Evolutionary conservation across 2,888 invertebrate genomes (phyloP).

Genomic region (Tipula lateralis): DNA sequence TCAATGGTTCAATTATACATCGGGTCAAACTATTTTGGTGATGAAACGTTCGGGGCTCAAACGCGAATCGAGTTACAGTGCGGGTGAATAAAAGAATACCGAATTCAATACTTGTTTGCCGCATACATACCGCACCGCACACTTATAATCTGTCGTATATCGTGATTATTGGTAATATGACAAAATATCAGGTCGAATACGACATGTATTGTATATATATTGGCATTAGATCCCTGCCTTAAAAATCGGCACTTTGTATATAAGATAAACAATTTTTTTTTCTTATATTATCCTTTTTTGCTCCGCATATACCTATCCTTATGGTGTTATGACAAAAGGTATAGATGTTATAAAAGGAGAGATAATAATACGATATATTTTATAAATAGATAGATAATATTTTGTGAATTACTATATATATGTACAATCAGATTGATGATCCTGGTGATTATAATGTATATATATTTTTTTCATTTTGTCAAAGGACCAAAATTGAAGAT

Average conservation of each 20-base stretch:
- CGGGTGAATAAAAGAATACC: neutral
- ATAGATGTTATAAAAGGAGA: neutral
- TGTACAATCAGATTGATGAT: conserved; percentile 5
- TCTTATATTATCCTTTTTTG: neutral
- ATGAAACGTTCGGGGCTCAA: neutral
- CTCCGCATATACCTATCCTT: too few relatives aligned
- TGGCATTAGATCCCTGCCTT: neutral
- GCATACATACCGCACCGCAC: neutral
- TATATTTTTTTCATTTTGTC: neutral
- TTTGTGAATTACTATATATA: neutral
- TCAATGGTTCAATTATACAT: neutral
- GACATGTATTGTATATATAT: neutral
- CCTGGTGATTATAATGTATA: neutral
- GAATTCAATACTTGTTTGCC: neutral
- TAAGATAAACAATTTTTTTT: neutral
- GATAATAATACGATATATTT: neutral
- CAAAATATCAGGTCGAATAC: neutral
- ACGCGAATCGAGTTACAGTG: neutral
- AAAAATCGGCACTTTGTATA: conserved; percentile 6
- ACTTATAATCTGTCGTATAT: neutral
- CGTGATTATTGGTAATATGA: neutral
- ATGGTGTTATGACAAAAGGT: neutral
- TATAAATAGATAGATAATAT: conserved; percentile 2
- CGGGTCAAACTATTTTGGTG: neutral
- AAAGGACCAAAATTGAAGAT: neutral